Percentiles rank a stretch among this genome's conserved stretches.
Evolutionary conservation across 2,113 vertebrate species (phyloP).

Genomic region (Notothenia coriiceps): DNA sequence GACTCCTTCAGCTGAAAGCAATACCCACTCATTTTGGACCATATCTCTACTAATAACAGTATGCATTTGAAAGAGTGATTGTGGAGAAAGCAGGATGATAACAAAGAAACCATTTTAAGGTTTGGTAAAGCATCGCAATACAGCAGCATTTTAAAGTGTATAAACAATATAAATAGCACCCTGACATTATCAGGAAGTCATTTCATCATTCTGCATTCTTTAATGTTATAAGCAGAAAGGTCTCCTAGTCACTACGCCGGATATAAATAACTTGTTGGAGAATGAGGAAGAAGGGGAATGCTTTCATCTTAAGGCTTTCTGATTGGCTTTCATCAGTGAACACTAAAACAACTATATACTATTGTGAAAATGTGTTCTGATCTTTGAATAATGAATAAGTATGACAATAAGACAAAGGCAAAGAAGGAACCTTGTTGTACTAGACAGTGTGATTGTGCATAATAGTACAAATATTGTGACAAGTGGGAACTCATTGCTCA

Average conservation of each 20-base stretch:
- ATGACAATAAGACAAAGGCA: not conserved
- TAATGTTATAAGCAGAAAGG: not conserved
- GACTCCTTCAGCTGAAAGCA: not conserved
- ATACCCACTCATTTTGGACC: not conserved
- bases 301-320: slow-evolving; percentile 58
- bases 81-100: not conserved
- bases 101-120: not conserved
- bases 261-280: slow-evolving; percentile 28
- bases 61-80: not conserved
- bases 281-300: not conserved
- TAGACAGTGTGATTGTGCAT: slow-evolving; percentile 27
- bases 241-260: not conserved
- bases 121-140: not conserved
- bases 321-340: slow-evolving; percentile 37
- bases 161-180: not conserved
- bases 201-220: slow-evolving; percentile 35
- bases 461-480: slow-evolving; percentile 32
- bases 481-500: slow-evolving; percentile 11
- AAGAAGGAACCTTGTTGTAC: slow-evolving; percentile 8
- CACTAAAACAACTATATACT: slow-evolving; percentile 19
- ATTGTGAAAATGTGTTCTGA: not conserved
- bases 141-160: not conserved
- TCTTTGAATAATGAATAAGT: not conserved
- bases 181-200: slow-evolving; percentile 8
- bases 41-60: not conserved